Base-by-base conservation (phyloP, 2,113 vertebrate species). In the Typhlomys cinereus region DNA sequence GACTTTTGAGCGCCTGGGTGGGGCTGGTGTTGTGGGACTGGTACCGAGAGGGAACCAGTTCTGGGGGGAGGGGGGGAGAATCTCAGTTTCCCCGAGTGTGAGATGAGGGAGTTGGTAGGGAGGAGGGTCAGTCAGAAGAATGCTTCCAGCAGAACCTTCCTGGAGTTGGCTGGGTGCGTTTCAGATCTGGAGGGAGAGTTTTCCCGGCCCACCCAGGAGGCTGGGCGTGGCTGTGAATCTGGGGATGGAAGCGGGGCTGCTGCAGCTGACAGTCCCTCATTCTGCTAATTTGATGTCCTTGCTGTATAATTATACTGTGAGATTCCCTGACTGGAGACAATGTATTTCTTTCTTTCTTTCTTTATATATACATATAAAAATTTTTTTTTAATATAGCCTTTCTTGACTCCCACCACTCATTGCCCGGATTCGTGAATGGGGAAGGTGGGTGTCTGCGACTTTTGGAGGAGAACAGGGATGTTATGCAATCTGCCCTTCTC, bases 381-480 rank as follows among this genome's bases (percentile, higher is more conserved):
- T 46, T 5, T 52, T 75, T 74, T 50, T 67, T 78, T 61, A 15
- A 61, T 86, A 87, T 89, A 89, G 91, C 92, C 48, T 95, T 67
- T 81, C 50, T 67, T 13, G 11, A 87, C 93, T 94, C 95, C 92
- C 85, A 90, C 90, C 78, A 52, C 85, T 88, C 85, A 23, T 14
- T 75, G 88, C 92, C 88, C 92, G 74, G 95, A 96, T 87, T 94
- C 62, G 64, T 97, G 95, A 97, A 95, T 94, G 95, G 90, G 88
- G 88, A 94, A 88, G 59, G 96, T 95, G 95, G 95, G 96, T 81
- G 96, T 95, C 52, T 29, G 73, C 54, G 81, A 92, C 50, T 88
- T 46, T 15, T 50, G 90, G 73, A 18, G 44, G 84, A 89, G 70
- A 91, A n/a, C 0, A 70, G 50, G 20, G 54, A 13, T 87, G 88